Evolutionary conservation across 2,797 vertebrate species (phyloP).

Genomic region (Meriones psammophilus): DNA sequence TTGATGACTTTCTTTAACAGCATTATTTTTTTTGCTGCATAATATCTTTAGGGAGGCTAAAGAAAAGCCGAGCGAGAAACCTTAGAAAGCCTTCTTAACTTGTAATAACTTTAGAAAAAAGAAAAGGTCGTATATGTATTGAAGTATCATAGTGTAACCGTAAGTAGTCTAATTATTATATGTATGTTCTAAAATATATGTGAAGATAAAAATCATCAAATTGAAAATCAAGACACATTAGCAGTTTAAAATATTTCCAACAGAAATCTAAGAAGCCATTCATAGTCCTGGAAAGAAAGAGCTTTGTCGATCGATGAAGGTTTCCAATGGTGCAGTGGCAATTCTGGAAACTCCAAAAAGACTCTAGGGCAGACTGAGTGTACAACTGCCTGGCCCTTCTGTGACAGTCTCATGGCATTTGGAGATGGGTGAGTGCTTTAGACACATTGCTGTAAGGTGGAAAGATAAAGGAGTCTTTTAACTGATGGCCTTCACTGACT

Average conservation of each 20-base stretch:
- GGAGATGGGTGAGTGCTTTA: neutral
- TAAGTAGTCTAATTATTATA: neutral
- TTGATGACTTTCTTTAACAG: constrained; percentile 43
- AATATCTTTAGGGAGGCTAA: neutral
- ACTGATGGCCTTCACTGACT: neutral
- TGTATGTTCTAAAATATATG: neutral
- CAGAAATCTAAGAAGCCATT: neutral
- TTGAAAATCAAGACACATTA: neutral
- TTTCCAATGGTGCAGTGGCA: constrained; percentile 43
- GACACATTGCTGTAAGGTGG: neutral
- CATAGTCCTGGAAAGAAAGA: neutral
- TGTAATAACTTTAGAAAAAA: neutral
- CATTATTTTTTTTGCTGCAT: neutral
- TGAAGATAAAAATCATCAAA: constrained; percentile 15
- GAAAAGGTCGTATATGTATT: neutral
- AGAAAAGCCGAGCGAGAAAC: constrained; percentile 43
- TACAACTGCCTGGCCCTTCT: neutral
- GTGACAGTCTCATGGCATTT: neutral
- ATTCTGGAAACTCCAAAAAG: neutral
- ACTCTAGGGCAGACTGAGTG: neutral
- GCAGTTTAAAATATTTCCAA: constrained; percentile 11
- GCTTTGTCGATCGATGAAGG: neutral
- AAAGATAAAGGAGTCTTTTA: neutral
- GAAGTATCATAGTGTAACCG: neutral
- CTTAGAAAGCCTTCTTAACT: neutral